Evolutionary conservation across 2,113 vertebrate genomes (phyloP).

Genomic region (Barbus barbus): DNA sequence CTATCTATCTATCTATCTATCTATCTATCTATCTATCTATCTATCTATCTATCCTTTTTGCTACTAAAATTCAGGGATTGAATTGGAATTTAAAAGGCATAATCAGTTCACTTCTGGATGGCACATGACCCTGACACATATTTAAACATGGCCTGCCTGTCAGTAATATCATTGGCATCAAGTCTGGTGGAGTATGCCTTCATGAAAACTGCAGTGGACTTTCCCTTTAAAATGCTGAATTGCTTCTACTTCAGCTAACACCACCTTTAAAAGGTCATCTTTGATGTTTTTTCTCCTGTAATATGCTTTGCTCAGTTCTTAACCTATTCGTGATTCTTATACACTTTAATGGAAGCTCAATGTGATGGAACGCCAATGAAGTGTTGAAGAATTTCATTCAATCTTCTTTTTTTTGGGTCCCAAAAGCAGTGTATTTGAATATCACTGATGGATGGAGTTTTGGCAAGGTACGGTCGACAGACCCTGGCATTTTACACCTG

Average conservation of each 20-base stretch:
- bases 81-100: not conserved
- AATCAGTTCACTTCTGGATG: not conserved
- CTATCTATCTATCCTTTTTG: too few species aligned
- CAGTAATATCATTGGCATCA: not conserved
- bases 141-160: not conserved
- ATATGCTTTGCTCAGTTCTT: not conserved
- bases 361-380: not conserved
- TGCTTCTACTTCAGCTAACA: slow-evolving; percentile 22
- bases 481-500: slow-evolving; percentile 44
- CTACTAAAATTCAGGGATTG: too few species aligned
- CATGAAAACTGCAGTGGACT: not conserved
- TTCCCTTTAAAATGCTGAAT: not conserved
- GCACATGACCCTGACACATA: not conserved
- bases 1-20: too few species aligned
- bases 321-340: not conserved
- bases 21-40: too few species aligned
- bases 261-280: slow-evolving; percentile 19
- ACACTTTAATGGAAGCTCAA: slow-evolving; percentile 1
- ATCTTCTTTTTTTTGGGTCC: not conserved
- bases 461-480: slow-evolving; percentile 26
- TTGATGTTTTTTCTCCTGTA: not conserved
- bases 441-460: not conserved
- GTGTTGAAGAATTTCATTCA: slow-evolving; percentile 10
- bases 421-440: slow-evolving; percentile 26
- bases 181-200: not conserved